Conservation (phyloP, 2,888 invertebrate species). For the Eupithecia vulgata region DNA sequence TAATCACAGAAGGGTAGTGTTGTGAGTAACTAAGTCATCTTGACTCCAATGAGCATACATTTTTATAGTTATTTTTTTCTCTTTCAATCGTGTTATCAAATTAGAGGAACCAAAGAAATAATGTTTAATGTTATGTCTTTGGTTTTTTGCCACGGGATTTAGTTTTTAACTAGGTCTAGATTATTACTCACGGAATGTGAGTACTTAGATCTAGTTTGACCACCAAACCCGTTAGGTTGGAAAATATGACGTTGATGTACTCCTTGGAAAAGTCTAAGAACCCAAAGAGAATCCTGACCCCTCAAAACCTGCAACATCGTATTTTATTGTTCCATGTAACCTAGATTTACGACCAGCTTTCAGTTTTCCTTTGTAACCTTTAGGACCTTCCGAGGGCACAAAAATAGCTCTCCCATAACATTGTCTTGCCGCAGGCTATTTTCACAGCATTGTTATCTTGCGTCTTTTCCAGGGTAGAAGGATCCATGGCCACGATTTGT, state of each 20-base stretch:
- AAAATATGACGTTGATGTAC: background rate
- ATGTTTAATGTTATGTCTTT: too few species aligned
- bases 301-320: slow-evolving; percentile 10
- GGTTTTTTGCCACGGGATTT: too few species aligned
- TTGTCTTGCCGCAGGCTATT: background rate
- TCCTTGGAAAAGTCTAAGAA: background rate
- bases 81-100: too few species aligned
- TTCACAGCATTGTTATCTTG: slow-evolving; percentile 5
- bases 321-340: slow-evolving; percentile 1
- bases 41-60: too few species aligned
- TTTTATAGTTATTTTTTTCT: too few species aligned
- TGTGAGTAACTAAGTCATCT: too few species aligned
- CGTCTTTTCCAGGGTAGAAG: slow-evolving; percentile 36
- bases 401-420: slow-evolving; percentile 5
- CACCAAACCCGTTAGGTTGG: too few species aligned
- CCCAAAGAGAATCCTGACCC: background rate
- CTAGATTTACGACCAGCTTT: background rate
- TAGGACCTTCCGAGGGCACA: background rate
- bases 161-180: too few species aligned
- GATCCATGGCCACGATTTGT: slow-evolving; percentile 64
- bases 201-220: too few species aligned
- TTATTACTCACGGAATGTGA: too few species aligned
- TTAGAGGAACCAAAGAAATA: too few species aligned
- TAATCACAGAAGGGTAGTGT: too few species aligned
- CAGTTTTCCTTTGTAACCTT: slow-evolving; percentile 3